Conservation (phyloP, 2,888 invertebrate genomes). For the Chironomus tentans region DNA sequence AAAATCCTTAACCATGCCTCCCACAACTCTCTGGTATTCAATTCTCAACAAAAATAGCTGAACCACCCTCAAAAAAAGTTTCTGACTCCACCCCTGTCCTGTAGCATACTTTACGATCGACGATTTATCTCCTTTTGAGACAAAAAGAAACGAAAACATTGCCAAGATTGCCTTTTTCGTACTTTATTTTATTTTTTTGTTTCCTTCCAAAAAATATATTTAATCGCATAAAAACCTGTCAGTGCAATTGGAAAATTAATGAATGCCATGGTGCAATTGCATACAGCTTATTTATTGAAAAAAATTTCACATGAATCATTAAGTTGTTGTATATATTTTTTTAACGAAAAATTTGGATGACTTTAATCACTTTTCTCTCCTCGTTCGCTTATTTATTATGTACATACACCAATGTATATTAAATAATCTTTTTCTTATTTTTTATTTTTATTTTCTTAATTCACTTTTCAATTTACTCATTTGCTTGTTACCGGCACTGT, state of each 20-base stretch:
- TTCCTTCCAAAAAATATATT: background rate
- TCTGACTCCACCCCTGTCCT: no score
- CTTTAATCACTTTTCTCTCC: background rate
- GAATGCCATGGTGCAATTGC: background rate
- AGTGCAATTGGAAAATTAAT: no score
- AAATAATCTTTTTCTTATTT: background rate
- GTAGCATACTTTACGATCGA: background rate
- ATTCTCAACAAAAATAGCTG: no score
- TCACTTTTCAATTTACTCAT: background rate
- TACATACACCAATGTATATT: background rate
- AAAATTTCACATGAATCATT: slow-evolving; percentile 1
- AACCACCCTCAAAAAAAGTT: no score
- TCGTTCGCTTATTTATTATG: background rate
- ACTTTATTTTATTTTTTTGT: background rate
- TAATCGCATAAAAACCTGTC: no score
- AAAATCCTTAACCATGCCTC: no score
- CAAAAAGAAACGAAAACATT: no score
- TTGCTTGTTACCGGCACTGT: background rate
- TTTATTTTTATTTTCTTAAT: no score
- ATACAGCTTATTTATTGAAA: background rate
- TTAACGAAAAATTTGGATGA: background rate
- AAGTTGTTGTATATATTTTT: background rate
- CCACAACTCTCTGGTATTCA: no score
- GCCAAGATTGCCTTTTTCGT: background rate
- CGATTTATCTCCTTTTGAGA: background rate